Evolutionary conservation across 1,140 invertebrate genomes (phyloP).

Genomic region (Zaprionus ornatus): DNA sequence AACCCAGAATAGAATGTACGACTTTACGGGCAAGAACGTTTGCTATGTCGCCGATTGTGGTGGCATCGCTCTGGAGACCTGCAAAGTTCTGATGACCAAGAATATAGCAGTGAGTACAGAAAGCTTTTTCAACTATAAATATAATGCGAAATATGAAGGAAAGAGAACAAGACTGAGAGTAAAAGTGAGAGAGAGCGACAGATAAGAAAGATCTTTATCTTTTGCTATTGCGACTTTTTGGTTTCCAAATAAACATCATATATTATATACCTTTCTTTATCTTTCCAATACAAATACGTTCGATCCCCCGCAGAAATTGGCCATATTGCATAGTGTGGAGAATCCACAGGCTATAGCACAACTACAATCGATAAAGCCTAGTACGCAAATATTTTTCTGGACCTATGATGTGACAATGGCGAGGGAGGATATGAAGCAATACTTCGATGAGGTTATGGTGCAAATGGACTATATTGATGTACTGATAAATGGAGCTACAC

Average conservation of each 20-base stretch:
- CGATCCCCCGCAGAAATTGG: constrained; percentile 61
- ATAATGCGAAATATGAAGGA: neutral
- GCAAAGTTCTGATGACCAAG: constrained; percentile 74
- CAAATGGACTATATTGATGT: constrained; percentile 80
- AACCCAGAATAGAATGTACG: constrained; percentile 61
- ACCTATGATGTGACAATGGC: constrained; percentile 76
- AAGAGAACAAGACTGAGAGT: neutral
- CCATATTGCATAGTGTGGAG: constrained; percentile 70
- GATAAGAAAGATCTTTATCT: neutral
- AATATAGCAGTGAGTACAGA: constrained; percentile 71
- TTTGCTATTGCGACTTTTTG: neutral
- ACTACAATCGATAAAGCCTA: constrained; percentile 68
- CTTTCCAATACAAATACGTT: neutral
- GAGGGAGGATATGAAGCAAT: constrained; percentile 72
- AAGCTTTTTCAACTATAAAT: neutral
- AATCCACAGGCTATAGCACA: constrained; percentile 71
- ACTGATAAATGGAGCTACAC: constrained; percentile 71
- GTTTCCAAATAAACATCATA: neutral
- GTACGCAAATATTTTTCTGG: constrained; percentile 77
- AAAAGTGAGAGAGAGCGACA: neutral
- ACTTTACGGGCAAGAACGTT: constrained; percentile 73
- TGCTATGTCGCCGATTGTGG: constrained; percentile 81
- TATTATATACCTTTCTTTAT: neutral
- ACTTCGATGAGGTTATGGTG: constrained; percentile 72
- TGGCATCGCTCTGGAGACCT: constrained; percentile 74